Evolutionary conservation across 2,888 invertebrate genomes (phyloP).

Genomic region (Euphydryas editha): DNA sequence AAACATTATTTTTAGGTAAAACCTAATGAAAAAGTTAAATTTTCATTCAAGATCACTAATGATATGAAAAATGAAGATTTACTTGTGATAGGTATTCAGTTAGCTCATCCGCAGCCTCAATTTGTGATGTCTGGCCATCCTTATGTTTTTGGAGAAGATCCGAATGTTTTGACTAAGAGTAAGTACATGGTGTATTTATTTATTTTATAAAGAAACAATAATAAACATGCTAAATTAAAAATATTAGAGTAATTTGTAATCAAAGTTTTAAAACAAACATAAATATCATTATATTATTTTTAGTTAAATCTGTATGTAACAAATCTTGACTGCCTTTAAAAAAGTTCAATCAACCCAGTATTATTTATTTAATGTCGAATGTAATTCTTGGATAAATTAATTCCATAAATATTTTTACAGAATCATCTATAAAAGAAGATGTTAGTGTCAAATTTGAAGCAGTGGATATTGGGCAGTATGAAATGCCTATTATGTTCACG

Average conservation of each 20-base stretch:
- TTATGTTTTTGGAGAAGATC: conserved; percentile 55
- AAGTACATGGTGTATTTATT: too few species aligned
- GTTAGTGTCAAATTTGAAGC: conserved; percentile 53
- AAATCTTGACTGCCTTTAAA: too few species aligned
- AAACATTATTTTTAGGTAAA: conserved; percentile 53
- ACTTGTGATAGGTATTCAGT: conserved; percentile 58
- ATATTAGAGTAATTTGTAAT: too few species aligned
- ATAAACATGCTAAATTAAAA: too few species aligned
- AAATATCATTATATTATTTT: too few species aligned
- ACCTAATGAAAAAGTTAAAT: conserved; percentile 56
- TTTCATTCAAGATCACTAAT: conserved; percentile 58
- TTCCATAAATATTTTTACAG: conserved; percentile 50
- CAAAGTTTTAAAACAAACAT: too few species aligned
- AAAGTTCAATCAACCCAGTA: too few species aligned
- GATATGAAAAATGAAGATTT: conserved; percentile 58
- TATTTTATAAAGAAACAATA: background rate
- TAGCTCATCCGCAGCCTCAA: conserved; percentile 65
- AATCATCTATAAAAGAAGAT: conserved; percentile 52
- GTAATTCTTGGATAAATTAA: background rate
- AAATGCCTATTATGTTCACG: conserved; percentile 75
- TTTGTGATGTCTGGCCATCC: conserved; percentile 57
- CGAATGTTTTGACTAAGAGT: conserved; percentile 56
- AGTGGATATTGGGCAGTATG: conserved; percentile 66
- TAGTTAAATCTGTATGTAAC: too few species aligned
- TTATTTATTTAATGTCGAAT: too few species aligned